Evolutionary conservation across 2,888 invertebrate genomes (phyloP).

Genomic region (Pinctada fucata): DNA sequence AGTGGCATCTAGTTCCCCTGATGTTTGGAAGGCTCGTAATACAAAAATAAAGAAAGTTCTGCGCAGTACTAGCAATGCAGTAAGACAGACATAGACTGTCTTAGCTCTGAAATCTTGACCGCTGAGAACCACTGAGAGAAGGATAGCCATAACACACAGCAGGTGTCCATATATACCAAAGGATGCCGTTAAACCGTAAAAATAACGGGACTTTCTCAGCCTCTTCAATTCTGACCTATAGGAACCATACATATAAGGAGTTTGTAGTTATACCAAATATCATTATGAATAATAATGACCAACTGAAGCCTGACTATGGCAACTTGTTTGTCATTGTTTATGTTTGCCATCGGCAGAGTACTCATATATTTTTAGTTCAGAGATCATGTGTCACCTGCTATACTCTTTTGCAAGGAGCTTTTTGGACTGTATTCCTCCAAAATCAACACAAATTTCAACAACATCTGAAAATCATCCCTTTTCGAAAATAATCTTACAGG

Average conservation of each 20-base stretch:
- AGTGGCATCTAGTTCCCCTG: constrained; percentile 9
- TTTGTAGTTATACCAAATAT: too few relatives aligned
- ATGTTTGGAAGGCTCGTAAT: constrained; percentile 5
- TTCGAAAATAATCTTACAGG: too few relatives aligned
- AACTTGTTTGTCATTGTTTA: too few relatives aligned
- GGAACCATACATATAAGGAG: constrained; percentile 3
- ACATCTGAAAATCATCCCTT: too few relatives aligned
- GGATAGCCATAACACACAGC: constrained; percentile 31
- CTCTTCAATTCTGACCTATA: not conserved
- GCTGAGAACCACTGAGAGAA: constrained; percentile 24
- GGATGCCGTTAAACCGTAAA: not conserved
- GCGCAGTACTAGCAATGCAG: constrained; percentile 28
- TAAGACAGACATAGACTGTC: constrained; percentile 33
- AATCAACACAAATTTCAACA: too few relatives aligned
- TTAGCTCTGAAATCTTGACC: constrained; percentile 25
- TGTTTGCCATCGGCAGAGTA: too few relatives aligned
- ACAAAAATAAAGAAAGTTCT: constrained; percentile 5
- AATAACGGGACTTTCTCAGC: not conserved
- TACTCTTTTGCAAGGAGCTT: too few relatives aligned
- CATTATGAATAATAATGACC: too few relatives aligned
- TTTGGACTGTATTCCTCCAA: too few relatives aligned
- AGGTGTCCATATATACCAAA: constrained; percentile 25
- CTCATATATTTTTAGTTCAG: too few relatives aligned
- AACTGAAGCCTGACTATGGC: too few relatives aligned
- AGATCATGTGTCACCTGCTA: too few relatives aligned